Evolutionary conservation across 2,888 invertebrate genomes (phyloP).

Genomic region (Leptodirus hochenwartii): DNA sequence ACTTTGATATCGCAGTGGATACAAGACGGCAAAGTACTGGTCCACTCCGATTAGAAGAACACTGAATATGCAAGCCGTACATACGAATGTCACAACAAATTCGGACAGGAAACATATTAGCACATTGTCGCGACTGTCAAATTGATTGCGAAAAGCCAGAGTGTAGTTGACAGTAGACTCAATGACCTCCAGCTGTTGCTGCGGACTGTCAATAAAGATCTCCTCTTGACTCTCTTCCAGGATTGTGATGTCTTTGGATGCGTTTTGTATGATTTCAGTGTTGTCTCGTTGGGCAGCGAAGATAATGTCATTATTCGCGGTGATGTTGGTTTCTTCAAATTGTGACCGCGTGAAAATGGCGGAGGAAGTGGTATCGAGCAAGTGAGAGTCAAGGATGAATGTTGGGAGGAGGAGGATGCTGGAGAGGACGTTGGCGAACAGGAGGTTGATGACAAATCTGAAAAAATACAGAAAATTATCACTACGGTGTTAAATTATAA

Average conservation of each 20-base stretch:
- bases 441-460: slow-evolving; percentile 34
- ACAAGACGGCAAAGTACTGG: slow-evolving; percentile 46
- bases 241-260: slow-evolving; percentile 5
- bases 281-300: slow-evolving; percentile 10
- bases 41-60: slow-evolving; percentile 44
- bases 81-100: slow-evolving; percentile 38
- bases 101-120: slow-evolving; percentile 32
- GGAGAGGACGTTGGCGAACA: slow-evolving; percentile 32
- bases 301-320: slow-evolving; percentile 10
- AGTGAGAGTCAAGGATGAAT: slow-evolving; percentile 29
- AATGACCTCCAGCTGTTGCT: slow-evolving; percentile 7
- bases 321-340: neutral
- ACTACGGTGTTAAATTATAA: too few relatives aligned
- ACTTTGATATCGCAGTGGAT: slow-evolving; percentile 42
- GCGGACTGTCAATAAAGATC: too few relatives aligned
- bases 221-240: slow-evolving; percentile 7
- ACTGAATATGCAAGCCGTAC: slow-evolving; percentile 40
- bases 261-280: slow-evolving; percentile 15
- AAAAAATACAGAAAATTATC: too few relatives aligned
- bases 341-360: neutral
- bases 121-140: slow-evolving; percentile 2
- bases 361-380: neutral
- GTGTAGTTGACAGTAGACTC: slow-evolving; percentile 8
- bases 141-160: slow-evolving; percentile 5
- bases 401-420: slow-evolving; percentile 29